Conservation (phyloP, 1,140 invertebrate species). For the Calliopsis andreniformis region DNA sequence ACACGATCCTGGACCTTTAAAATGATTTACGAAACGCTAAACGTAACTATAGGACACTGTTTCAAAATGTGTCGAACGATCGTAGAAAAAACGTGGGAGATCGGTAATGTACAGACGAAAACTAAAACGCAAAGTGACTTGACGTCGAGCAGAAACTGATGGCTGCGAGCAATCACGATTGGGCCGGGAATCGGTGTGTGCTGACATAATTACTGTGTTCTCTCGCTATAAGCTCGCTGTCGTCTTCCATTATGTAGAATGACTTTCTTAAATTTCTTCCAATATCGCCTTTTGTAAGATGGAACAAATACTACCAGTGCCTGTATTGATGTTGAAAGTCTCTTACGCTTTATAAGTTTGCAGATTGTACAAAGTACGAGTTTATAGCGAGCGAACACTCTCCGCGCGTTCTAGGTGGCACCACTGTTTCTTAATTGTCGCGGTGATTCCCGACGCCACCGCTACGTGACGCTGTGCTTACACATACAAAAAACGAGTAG, state of each 20-base stretch:
- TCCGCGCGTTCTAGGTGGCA: no score
- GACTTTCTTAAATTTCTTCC: no score
- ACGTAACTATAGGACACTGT: constrained; percentile 37
- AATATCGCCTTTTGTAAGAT: no score
- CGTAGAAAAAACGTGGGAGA: constrained; percentile 23
- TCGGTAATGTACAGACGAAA: constrained; percentile 36
- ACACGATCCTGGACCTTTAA: constrained; percentile 2
- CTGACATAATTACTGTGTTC: no score
- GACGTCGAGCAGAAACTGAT: constrained; percentile 54
- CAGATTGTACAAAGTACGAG: no score
- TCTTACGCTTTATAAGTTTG: no score
- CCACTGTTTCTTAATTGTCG: no score
- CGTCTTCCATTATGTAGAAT: no score
- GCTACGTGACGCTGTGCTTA: constrained; percentile 68
- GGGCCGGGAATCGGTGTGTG: constrained; percentile 42
- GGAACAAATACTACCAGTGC: no score
- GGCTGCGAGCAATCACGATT: constrained; percentile 34
- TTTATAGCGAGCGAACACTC: no score
- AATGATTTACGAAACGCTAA: constrained; percentile 32
- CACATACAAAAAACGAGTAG: constrained; percentile 72
- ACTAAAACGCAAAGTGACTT: constrained; percentile 47
- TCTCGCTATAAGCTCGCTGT: no score
- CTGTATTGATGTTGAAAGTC: no score
- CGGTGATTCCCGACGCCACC: constrained; percentile 58
- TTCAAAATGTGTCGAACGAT: constrained; percentile 7